phyloP scores from a whole-genome alignment of 2,888 invertebrate genomes.

The Leucania comma region DNA sequence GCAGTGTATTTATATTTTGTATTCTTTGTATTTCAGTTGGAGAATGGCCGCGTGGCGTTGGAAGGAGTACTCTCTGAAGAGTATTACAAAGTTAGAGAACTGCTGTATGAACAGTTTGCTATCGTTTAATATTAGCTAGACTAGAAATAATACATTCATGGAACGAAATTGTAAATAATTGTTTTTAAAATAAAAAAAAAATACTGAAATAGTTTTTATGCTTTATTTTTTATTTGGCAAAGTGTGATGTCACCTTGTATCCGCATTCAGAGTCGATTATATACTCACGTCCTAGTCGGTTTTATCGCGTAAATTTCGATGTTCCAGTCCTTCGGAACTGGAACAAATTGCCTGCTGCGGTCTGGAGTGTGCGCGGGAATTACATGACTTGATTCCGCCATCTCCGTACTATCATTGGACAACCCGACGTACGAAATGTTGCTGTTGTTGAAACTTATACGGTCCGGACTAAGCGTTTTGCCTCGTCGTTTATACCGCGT shows the following conservation, averaged over 20 bases:
- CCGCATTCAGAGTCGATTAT: too few species aligned
- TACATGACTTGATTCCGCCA: too few species aligned
- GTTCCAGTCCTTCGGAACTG: too few species aligned
- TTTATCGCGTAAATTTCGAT: too few species aligned
- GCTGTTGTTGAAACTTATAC: too few species aligned
- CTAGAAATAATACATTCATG: background rate
- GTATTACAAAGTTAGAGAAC: slow-evolving; percentile 97
- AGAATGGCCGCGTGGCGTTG: slow-evolving; percentile 97
- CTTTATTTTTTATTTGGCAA: background rate
- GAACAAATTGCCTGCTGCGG: too few species aligned
- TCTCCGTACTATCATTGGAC: too few species aligned
- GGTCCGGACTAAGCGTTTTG: too few species aligned
- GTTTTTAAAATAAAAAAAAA: slow-evolving; percentile 35
- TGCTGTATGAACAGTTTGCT: slow-evolving; percentile 99
- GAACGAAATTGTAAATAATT: slow-evolving; percentile 36
- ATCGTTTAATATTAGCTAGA: slow-evolving; percentile 92
- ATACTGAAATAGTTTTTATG: background rate
- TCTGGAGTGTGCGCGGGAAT: too few species aligned
- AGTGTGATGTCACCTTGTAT: background rate
- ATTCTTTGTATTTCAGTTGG: slow-evolving; percentile 91
- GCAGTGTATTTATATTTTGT: background rate
- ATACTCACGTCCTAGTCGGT: too few species aligned
- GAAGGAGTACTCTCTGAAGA: slow-evolving; percentile 99
- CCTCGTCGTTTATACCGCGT: too few species aligned
- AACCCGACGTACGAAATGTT: too few species aligned